These are phyloP conservation scores for Cydia pomonella DNA, from an alignment of 1,140 invertebrate species.

Conservation along the genomic window DNA sequence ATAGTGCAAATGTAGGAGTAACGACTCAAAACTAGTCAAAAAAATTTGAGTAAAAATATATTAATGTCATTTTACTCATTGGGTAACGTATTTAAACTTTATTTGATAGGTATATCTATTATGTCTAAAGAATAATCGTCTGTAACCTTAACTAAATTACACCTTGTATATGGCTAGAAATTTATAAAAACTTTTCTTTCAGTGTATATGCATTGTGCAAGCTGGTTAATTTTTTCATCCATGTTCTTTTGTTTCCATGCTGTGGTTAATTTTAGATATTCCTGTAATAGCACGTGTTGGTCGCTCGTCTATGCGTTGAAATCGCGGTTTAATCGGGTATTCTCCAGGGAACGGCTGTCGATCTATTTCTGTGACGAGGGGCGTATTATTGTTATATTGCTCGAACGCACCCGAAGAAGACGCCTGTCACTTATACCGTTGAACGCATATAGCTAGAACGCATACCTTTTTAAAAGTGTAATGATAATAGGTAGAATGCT, in stretches of 20 bases:
- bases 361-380: conserved; percentile 68
- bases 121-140: no score
- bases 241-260: not conserved
- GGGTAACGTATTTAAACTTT: no score
- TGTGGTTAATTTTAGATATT: conserved; percentile 35
- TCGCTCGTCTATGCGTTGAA: conserved; percentile 50
- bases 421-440: conserved; percentile 29
- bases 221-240: not conserved
- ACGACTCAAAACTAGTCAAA: no score
- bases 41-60: no score
- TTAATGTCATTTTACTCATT: no score
- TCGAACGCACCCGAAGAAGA: conserved; percentile 33
- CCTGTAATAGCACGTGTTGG: conserved; percentile 46
- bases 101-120: no score
- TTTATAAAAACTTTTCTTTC: no score
- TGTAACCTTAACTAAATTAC: no score
- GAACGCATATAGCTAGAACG: not conserved
- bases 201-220: not conserved
- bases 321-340: conserved; percentile 63
- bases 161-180: not conserved
- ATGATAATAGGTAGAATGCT: no score
- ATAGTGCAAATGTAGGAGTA: no score
- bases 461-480: no score
- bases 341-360: conserved; percentile 69
- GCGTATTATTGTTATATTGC: conserved; percentile 46